These are phyloP conservation scores for Drosophila athabasca DNA, from an alignment of 1,140 invertebrate genomes.

Conservation along the genomic window DNA sequence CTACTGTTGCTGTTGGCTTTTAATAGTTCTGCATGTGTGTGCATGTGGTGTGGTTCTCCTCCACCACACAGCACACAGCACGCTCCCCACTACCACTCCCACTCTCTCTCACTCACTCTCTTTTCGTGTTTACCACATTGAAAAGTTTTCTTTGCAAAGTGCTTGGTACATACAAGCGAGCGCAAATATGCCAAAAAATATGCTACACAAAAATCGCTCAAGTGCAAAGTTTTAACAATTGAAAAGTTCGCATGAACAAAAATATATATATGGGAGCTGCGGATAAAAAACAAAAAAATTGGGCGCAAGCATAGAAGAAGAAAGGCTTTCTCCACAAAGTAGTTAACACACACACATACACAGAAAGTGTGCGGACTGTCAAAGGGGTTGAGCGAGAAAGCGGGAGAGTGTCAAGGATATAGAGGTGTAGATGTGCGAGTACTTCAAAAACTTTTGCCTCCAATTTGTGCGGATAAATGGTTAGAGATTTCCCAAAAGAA, in stretches of 20 bases:
- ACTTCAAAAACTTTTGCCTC: conserved; percentile 2
- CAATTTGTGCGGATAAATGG: conserved; percentile 19
- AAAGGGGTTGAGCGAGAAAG: conserved; percentile 31
- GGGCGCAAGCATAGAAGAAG: neutral
- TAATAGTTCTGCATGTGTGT: conserved; percentile 72
- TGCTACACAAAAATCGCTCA: conserved; percentile 81
- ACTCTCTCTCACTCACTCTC: conserved; percentile 3
- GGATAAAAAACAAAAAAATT: conserved; percentile 10
- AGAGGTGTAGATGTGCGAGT: neutral
- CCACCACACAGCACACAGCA: no score
- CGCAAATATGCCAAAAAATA: conserved; percentile 81
- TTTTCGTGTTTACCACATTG: conserved; percentile 74
- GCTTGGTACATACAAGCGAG: conserved; percentile 76
- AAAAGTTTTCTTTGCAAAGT: conserved; percentile 82
- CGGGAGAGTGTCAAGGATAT: neutral
- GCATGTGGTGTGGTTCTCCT: neutral
- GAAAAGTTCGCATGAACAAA: conserved; percentile 69
- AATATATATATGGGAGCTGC: conserved; percentile 11
- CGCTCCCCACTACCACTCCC: neutral
- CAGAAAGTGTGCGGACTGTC: conserved; percentile 28
- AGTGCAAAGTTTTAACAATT: conserved; percentile 82
- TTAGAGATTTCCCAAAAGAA: conserved; percentile 8
- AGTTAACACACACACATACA: conserved; percentile 32
- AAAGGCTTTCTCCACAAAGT: conserved; percentile 15
- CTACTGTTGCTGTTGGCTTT: conserved; percentile 66